Base-by-base conservation (phyloP, 2,113 vertebrate genomes). In the Syngnathus typhle region DNA sequence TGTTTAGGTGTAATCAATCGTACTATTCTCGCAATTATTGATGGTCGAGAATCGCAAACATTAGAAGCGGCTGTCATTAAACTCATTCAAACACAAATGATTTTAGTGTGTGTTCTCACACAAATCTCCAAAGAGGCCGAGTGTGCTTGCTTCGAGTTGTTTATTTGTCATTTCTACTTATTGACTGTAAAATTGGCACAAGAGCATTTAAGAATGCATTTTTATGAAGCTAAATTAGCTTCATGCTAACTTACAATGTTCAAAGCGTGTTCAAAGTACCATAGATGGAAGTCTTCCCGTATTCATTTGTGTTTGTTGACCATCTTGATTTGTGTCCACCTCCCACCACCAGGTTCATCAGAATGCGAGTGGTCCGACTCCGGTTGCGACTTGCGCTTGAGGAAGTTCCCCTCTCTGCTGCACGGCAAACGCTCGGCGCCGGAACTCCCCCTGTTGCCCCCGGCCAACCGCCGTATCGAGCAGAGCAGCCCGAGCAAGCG, bases 341-440 rank as follows among this genome's bases (percentile, higher is more conserved):
- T 59, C 59, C 27, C 27, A 41, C 43, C 0, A 5, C 11, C 82
- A 99, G 96, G 94, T 51, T 93, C 93, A 1, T 93, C 93, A 0
- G 96, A 98, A 78, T 95, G 95, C 0, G 95, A 98, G 80, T 96
- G 94, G 86, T 96, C 94, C 0, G 97, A 98, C 82, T 99, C 95
- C 0, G 97, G 97, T 74, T 93, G 90, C 0, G 96, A 98, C 72
- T 74, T 95, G 71, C 93, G 93, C 65, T 84, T 93, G 71, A 93
- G 93, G 82, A 96, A 94, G 68, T 91, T 94, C 0, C 92, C 94
- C 0, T 90, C 93, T 0, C 87, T 96, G 67, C 89, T 95, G 60
- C 93, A 95, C 0, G 93, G 92, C n/a, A 96, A 95, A 85, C 94
- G 95, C 64, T 93, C 92, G 0, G 82, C 89, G 0, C 90, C 92